Conservation (phyloP, 1,140 invertebrate species). For the Polypedilum vanderplanki region DNA sequence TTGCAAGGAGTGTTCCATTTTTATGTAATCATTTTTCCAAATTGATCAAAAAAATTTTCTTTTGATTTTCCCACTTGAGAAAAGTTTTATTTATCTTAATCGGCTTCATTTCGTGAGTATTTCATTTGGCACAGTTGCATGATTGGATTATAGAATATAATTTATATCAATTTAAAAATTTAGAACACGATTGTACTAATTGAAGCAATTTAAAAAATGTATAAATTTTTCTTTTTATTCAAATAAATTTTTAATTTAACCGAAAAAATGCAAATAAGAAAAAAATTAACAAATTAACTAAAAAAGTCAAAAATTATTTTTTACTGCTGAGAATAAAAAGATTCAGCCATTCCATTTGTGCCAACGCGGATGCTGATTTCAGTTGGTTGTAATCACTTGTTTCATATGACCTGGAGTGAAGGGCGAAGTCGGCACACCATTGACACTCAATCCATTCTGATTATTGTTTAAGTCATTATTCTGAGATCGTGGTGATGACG, state of each 20-base stretch:
- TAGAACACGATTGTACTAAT: not conserved
- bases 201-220: too few species aligned
- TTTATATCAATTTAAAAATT: not conserved
- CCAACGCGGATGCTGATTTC: slow-evolving; percentile 23
- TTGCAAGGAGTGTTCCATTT: slow-evolving; percentile 11
- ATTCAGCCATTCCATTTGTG: slow-evolving; percentile 26
- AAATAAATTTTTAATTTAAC: not conserved
- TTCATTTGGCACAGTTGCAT: slow-evolving; percentile 9
- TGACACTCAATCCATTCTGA: slow-evolving; percentile 33
- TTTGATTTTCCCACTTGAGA: not conserved
- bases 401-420: slow-evolving; percentile 42
- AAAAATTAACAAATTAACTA: slow-evolving; percentile 12
- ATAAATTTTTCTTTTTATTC: too few species aligned
- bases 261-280: not conserved
- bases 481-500: slow-evolving; percentile 10
- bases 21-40: not conserved
- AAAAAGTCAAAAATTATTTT: not conserved
- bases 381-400: slow-evolving; percentile 23
- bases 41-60: not conserved
- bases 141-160: not conserved
- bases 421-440: slow-evolving; percentile 39
- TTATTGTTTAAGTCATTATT: slow-evolving; percentile 39
- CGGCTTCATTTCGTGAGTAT: not conserved
- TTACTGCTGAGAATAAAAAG: not conserved
- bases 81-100: too few species aligned